phyloP scores from a whole-genome alignment of 2,888 invertebrate genomes.

The Eremobia ochroleuca region DNA sequence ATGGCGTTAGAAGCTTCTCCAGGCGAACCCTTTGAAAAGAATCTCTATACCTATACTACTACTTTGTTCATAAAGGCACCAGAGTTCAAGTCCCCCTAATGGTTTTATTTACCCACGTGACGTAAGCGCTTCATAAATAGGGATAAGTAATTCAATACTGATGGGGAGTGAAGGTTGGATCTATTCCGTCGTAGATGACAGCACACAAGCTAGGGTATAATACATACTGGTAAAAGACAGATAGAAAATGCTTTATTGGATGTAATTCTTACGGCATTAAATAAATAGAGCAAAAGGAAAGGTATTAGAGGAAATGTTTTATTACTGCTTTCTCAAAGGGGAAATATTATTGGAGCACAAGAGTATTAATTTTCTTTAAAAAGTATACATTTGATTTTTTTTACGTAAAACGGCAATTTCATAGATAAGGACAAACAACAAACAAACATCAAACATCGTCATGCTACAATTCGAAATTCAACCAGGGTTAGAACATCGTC shows the following conservation, averaged over 20 bases:
- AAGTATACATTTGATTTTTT: too few species aligned
- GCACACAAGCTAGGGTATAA: not conserved
- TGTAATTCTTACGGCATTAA: not conserved
- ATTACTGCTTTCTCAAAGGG: not conserved
- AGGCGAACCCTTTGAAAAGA: not conserved
- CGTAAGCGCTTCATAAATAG: constrained; percentile 39
- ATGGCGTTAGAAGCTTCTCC: not conserved
- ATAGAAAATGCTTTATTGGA: not conserved
- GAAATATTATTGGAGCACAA: not conserved
- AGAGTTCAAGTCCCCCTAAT: constrained; percentile 33
- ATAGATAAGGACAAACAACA: too few species aligned
- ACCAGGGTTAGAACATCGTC: not conserved
- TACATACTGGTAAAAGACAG: not conserved
- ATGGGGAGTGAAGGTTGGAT: constrained; percentile 29
- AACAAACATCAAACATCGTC: too few species aligned
- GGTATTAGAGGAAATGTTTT: not conserved
- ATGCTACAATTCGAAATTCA: not conserved
- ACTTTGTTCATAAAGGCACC: not conserved
- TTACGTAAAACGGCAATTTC: too few species aligned
- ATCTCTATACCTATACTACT: not conserved
- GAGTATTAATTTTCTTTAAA: too few species aligned
- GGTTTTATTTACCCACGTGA: constrained; percentile 36
- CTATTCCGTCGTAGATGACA: constrained; percentile 26
- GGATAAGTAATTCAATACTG: constrained; percentile 51
- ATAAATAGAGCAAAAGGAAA: not conserved